Evolutionary conservation across 2,113 vertebrate genomes (phyloP), one percentile per base, ranked within the genome.

Genomic region (Campylomormyrus tamandua): DNA sequence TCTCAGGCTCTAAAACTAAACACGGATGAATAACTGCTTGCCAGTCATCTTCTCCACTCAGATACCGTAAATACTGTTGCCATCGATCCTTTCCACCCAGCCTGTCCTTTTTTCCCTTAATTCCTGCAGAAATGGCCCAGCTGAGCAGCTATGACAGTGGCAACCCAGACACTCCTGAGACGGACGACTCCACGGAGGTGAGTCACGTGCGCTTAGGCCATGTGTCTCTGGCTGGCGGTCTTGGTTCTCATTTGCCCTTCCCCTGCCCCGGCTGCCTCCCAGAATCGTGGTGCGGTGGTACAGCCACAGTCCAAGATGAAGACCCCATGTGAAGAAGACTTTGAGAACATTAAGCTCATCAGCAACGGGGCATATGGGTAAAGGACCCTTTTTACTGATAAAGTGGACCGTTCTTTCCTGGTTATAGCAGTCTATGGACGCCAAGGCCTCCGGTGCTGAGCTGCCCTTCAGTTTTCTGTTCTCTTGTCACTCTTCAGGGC

Each of bases 301-400:
- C 96, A 96, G 15, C 91, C 97, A 50, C 91, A 97, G 52, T 90
- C 95, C 48, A 98, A 98, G 93, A 92, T 94, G 90, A 99, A 98
- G 96, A 93, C 97, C 0, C 98, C 98, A 0, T 96, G 96, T 90
- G 98, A 99, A 92, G 98, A 99, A 90, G 97, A 99, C 93, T 99
- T 99, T 92, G 98, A 99, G 92, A 99, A 96, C 93, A 98, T 99
- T 93, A 99, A 99, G 92, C 96, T 99, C 9, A 99, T 99, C 96
- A 99, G 98, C 94, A 99, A 99, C 90, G 98, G 98, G 83, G 98
- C 98, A 70, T 99, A 99, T 90, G 98, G 98, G 98, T 98, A 93
- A 87, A 91, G 74, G 74, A 42, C 6, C 35, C 35, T 80, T 39
- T 80, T 80, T 19, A 27, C n/a, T 3, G n/a, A 31, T 66, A 27